Evolutionary conservation across 2,888 invertebrate genomes (phyloP).

Genomic region (Clostera curtula): DNA sequence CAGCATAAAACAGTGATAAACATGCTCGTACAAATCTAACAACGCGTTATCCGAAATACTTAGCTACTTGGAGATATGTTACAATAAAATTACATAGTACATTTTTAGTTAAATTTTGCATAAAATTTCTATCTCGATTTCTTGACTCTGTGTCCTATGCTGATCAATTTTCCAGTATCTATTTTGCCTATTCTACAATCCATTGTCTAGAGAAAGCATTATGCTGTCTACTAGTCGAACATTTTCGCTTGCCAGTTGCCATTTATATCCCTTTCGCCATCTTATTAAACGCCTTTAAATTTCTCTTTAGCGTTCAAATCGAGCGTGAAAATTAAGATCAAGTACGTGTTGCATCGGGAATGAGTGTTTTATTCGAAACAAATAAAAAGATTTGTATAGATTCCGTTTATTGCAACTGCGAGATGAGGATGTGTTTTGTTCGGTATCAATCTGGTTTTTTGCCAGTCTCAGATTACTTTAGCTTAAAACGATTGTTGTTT

Average conservation of each 20-base stretch:
- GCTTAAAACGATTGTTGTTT: neutral
- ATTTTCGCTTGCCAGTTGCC: constrained; percentile 33
- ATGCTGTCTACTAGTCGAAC: constrained; percentile 32
- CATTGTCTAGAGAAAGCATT: constrained; percentile 34
- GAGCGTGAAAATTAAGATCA: constrained; percentile 9
- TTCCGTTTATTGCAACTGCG: constrained; percentile 4
- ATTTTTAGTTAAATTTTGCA: too few relatives aligned
- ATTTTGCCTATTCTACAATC: constrained; percentile 30
- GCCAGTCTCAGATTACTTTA: neutral
- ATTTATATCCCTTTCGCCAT: constrained; percentile 26
- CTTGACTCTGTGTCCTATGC: too few relatives aligned
- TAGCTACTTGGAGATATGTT: too few relatives aligned
- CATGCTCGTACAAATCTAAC: too few relatives aligned
- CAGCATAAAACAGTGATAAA: too few relatives aligned
- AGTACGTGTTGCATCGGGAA: constrained; percentile 4
- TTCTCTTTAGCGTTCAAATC: constrained; percentile 22
- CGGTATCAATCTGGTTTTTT: neutral
- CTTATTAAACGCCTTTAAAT: constrained; percentile 25
- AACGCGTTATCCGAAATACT: too few relatives aligned
- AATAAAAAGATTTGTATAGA: constrained; percentile 5
- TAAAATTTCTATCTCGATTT: too few relatives aligned
- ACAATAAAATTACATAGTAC: too few relatives aligned
- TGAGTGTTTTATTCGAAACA: neutral
- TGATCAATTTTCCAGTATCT: constrained; percentile 22
- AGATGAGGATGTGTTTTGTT: neutral